These are phyloP conservation scores for Ictalurus furcatus DNA, from an alignment of 2,113 vertebrate species.

Conservation along the genomic window DNA sequence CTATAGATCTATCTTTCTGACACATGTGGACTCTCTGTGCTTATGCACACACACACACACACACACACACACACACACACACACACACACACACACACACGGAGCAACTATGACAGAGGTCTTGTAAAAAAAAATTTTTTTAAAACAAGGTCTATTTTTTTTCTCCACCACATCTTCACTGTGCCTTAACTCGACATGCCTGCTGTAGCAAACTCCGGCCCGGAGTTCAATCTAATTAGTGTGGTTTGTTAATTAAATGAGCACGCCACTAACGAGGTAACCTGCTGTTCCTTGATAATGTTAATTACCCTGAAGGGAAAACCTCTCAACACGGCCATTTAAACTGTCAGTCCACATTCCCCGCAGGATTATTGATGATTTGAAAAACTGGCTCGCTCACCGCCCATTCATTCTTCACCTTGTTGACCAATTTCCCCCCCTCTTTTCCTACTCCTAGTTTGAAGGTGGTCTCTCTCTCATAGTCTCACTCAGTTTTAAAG, in stretches of 20 bases:
- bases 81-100: constrained; percentile 25
- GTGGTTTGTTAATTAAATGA: constrained; percentile 75
- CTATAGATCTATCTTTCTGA: constrained; percentile 12
- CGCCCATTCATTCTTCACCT: background rate
- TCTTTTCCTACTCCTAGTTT: constrained; percentile 4
- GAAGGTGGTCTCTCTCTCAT: background rate
- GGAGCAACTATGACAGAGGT: background rate
- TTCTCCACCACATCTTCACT: constrained; percentile 28
- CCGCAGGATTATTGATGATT: constrained; percentile 62
- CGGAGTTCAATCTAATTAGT: constrained; percentile 63
- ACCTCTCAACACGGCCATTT: constrained; percentile 73
- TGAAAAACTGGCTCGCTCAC: constrained; percentile 42
- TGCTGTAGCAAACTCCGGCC: constrained; percentile 50
- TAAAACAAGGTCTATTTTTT: background rate
- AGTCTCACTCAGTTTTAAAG: background rate
- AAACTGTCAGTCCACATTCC: constrained; percentile 75
- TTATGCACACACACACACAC: constrained; percentile 1
- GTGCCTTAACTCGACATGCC: constrained; percentile 46
- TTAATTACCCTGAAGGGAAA: constrained; percentile 79
- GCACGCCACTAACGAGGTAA: constrained; percentile 77
- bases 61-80: constrained; percentile 19
- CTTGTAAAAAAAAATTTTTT: constrained; percentile 22
- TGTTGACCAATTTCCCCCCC: background rate
- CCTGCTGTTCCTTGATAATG: constrained; percentile 80
- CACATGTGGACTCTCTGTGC: constrained; percentile 3